Evolutionary conservation across 1,140 invertebrate genomes (phyloP), one percentile per base, ranked within the genome.

Genomic region (Halyomorpha halys): DNA sequence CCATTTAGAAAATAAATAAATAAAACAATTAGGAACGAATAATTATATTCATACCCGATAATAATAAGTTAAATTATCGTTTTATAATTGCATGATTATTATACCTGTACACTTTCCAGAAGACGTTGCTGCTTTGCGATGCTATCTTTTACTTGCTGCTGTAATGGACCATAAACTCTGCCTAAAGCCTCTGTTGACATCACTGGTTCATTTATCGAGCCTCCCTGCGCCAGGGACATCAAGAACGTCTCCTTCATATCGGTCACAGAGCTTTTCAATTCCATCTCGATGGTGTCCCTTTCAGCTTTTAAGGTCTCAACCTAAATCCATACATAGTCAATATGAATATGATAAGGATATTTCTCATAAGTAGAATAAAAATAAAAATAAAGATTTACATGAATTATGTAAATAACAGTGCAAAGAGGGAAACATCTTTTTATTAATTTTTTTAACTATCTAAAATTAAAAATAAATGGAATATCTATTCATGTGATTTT

Each of bases 221-320:
- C 91, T 74, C 94, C 89, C 70, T 87, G 82, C 13, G 85, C 81
- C 66, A 98, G 75, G 1, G 91, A 89, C 53, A 76, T 75, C 61
- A 94, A 76, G 73, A 97, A 96, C 70, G 83, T 80, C 18, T 84
- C 77, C 74, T 90, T 91, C 83, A 98, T 89, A 73, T 98, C 92
- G 68, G 85, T 80, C 3, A 82, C 86, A 4, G 86, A 80, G 30
- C 83, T 85, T 73, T 96, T 95, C 0, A 98, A 76, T 76, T 95
- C 89, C 8, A 78, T 81, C 76, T 97, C 93, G 30, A 97, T 85
- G 15, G 81, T 83, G 76, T 97, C 92, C 49, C 94, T 80, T 76
- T 95, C 91, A 25, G 84, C 83, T 78, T 94, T 96, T 18, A 97
- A 78, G 39, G 83, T 83, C 71, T 94, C 90, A 16, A 97, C 90